phyloP scores from a whole-genome alignment of 1,140 invertebrate genomes.

The Chelonus insularis region DNA sequence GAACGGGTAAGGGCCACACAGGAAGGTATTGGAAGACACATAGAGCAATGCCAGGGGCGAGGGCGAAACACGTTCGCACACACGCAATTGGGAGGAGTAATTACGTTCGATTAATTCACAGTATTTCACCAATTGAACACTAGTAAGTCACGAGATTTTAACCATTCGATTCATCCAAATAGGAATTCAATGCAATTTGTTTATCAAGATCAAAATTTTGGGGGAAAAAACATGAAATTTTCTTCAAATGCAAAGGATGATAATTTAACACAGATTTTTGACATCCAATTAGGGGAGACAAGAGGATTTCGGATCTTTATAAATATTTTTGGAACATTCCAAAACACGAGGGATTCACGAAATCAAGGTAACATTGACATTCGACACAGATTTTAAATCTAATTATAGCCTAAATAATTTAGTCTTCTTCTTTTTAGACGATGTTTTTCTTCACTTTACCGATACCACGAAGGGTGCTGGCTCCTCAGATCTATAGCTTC shows the following conservation, averaged over 20 bases:
- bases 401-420: not conserved
- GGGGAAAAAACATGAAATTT: too few relatives aligned
- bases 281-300: not conserved
- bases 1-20: conserved; percentile 35
- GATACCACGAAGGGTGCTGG: not conserved
- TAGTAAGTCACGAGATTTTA: not conserved
- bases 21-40: conserved; percentile 30
- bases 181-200: too few relatives aligned
- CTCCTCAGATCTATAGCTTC: conserved; percentile 28
- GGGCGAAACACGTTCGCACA: conserved; percentile 33
- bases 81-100: conserved; percentile 5
- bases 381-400: conserved; percentile 6
- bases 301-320: too few relatives aligned
- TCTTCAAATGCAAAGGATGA: too few relatives aligned
- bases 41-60: conserved; percentile 23
- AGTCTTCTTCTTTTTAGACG: not conserved
- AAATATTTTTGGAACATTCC: not conserved
- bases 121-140: not conserved
- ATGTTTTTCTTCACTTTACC: not conserved
- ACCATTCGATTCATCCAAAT: too few relatives aligned
- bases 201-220: too few relatives aligned
- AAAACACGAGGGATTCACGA: not conserved
- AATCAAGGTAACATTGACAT: conserved; percentile 9
- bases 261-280: too few relatives aligned
- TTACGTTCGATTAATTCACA: not conserved